Conservation (phyloP, 2,113 vertebrate genomes). For the Tupaia tana region DNA sequence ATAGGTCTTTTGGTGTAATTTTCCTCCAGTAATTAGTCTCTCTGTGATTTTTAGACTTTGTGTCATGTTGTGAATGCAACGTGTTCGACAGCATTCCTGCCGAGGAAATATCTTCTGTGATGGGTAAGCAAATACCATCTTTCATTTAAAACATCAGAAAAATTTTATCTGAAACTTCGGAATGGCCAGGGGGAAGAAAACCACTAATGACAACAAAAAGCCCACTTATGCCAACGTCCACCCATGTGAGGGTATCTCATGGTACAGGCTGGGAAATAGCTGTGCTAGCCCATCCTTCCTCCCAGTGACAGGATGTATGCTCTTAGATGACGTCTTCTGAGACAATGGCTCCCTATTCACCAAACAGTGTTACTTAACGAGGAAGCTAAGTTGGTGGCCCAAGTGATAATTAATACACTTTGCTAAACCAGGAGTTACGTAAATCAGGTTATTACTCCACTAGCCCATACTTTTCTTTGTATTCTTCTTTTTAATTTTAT, state of each 20-base stretch:
- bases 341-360: background rate
- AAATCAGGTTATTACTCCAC: background rate
- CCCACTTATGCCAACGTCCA: background rate
- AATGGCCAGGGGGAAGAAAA: constrained; percentile 50
- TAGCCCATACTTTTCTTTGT: background rate
- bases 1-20: constrained; percentile 82
- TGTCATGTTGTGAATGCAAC: constrained; percentile 87
- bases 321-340: background rate
- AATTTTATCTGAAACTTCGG: constrained; percentile 51
- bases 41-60: constrained; percentile 86
- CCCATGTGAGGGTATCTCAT: rapidly evolving
- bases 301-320: background rate
- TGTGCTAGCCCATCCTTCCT: rapidly evolving
- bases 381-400: background rate
- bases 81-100: constrained; percentile 86
- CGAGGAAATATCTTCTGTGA: constrained; percentile 78
- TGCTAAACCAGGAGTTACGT: background rate
- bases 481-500: too few relatives aligned
- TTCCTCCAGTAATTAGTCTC: constrained; percentile 90
- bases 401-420: background rate
- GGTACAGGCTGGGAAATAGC: rapidly evolving
- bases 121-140: constrained; percentile 82
- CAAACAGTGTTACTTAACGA: constrained; percentile 19
- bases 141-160: constrained; percentile 75
- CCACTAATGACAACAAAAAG: constrained; percentile 36